phyloP scores from a whole-genome alignment of 1,140 invertebrate species.

The Gryon sp. region DNA sequence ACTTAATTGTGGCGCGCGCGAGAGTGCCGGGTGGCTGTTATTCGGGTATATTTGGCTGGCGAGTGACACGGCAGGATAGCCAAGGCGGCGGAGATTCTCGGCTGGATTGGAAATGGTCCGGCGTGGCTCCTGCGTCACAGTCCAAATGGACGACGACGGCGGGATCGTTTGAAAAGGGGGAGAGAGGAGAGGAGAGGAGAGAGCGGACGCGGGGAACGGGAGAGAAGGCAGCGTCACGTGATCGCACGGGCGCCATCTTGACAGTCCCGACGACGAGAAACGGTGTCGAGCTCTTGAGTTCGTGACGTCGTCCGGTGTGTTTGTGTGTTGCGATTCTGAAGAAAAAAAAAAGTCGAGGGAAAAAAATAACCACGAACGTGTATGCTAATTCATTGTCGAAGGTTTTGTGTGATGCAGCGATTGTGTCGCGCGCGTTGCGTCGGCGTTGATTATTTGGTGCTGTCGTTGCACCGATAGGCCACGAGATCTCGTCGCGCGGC shows the following conservation, averaged over 20 bases:
- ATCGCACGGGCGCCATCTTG: slow-evolving; percentile 72
- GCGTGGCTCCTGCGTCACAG: slow-evolving; percentile 38
- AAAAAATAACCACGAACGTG: slow-evolving; percentile 75
- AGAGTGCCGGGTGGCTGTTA: not conserved
- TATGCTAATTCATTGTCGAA: slow-evolving; percentile 68
- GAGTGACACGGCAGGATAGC: no score
- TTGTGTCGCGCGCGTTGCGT: slow-evolving; percentile 63
- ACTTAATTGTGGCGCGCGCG: not conserved
- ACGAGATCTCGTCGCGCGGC: slow-evolving; percentile 61
- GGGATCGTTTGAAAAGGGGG: slow-evolving; percentile 16
- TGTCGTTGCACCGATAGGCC: slow-evolving; percentile 51
- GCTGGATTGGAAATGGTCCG: slow-evolving; percentile 29
- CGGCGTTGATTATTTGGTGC: slow-evolving; percentile 65
- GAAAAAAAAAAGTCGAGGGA: no score
- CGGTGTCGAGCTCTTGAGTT: slow-evolving; percentile 64
- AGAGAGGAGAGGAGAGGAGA: not conserved
- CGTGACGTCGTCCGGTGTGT: slow-evolving; percentile 74
- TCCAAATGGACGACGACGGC: slow-evolving; percentile 34
- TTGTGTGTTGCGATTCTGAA: no score
- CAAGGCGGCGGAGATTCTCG: no score
- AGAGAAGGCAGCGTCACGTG: slow-evolving; percentile 67
- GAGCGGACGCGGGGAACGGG: slow-evolving; percentile 11
- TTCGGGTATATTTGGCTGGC: no score
- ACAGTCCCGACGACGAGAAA: slow-evolving; percentile 73
- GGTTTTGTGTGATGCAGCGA: slow-evolving; percentile 52